Evolutionary conservation across 2,888 invertebrate species (phyloP).

Genomic region (Orthosia incerta): DNA sequence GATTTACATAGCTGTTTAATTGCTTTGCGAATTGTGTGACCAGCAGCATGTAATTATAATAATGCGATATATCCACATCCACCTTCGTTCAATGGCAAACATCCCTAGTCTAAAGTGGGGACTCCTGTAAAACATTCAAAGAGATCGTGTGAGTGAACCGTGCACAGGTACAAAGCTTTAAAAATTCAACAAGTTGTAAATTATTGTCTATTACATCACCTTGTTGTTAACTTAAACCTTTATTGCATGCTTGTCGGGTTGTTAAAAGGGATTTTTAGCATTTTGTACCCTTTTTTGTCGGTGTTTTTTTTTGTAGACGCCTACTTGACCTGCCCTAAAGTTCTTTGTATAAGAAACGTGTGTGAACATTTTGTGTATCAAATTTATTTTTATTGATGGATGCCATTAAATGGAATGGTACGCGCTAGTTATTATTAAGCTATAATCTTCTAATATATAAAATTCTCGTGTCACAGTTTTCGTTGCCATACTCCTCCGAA

Average conservation of each 20-base stretch:
- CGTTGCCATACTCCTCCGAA: too few species aligned
- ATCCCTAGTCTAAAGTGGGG: slow-evolving; percentile 66
- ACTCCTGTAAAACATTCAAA: slow-evolving; percentile 75
- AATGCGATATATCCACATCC: too few species aligned
- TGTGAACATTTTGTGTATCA: too few species aligned
- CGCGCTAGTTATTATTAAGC: too few species aligned
- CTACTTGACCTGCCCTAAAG: not conserved
- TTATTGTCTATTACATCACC: slow-evolving; percentile 61
- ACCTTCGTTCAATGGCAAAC: not conserved
- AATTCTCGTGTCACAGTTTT: too few species aligned
- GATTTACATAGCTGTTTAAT: too few species aligned
- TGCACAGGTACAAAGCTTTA: slow-evolving; percentile 60
- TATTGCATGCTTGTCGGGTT: not conserved
- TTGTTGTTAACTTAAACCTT: slow-evolving; percentile 28
- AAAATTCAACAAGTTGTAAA: slow-evolving; percentile 67
- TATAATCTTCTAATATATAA: too few species aligned
- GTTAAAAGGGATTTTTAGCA: slow-evolving; percentile 2
- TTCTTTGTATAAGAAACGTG: too few species aligned
- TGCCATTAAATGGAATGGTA: too few species aligned
- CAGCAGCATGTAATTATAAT: too few species aligned
- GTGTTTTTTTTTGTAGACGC: not conserved
- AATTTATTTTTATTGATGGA: too few species aligned
- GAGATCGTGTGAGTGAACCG: slow-evolving; percentile 62
- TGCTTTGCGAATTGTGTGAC: too few species aligned
- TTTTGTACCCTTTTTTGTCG: not conserved